Evolutionary conservation across 2,113 vertebrate genomes (phyloP).

Genomic region (Psettodes erumei): DNA sequence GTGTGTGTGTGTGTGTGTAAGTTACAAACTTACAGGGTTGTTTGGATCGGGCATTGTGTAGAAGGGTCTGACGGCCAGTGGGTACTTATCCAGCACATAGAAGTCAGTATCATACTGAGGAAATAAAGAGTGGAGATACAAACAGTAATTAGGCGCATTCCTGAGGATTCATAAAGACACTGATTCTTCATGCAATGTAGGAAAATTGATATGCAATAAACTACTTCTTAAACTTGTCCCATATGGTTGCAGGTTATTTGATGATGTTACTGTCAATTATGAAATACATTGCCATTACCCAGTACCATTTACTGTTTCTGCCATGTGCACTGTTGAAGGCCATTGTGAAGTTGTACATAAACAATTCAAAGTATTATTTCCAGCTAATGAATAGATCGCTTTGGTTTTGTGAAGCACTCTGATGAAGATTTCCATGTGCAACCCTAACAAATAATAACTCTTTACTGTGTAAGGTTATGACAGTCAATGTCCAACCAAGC

Average conservation of each 20-base stretch:
- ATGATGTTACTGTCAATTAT: background rate
- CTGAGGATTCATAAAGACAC: background rate
- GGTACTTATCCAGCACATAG: constrained; percentile 98
- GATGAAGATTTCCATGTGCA: background rate
- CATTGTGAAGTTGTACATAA: background rate
- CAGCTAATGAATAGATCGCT: background rate
- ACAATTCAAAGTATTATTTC: background rate
- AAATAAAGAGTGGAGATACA: constrained; percentile 6
- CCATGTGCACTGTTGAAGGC: background rate
- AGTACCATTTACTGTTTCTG: background rate
- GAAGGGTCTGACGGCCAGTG: constrained; percentile 96
- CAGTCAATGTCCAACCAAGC: background rate
- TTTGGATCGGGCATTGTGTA: constrained; percentile 98
- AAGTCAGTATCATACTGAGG: constrained; percentile 98
- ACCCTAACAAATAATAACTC: background rate
- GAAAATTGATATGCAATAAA: background rate
- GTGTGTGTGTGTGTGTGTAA: background rate
- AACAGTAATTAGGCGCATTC: background rate
- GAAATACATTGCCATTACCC: background rate
- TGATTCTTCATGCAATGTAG: too few relatives aligned
- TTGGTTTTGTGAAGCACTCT: background rate
- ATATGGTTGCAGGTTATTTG: background rate
- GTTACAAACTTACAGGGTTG: constrained; percentile 86
- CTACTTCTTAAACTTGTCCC: background rate
- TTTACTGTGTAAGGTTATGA: too few relatives aligned